These are phyloP conservation scores for Pantherophis alleghaniensis DNA, from an alignment of 2,797 vertebrate genomes.

Conservation along the genomic window DNA sequence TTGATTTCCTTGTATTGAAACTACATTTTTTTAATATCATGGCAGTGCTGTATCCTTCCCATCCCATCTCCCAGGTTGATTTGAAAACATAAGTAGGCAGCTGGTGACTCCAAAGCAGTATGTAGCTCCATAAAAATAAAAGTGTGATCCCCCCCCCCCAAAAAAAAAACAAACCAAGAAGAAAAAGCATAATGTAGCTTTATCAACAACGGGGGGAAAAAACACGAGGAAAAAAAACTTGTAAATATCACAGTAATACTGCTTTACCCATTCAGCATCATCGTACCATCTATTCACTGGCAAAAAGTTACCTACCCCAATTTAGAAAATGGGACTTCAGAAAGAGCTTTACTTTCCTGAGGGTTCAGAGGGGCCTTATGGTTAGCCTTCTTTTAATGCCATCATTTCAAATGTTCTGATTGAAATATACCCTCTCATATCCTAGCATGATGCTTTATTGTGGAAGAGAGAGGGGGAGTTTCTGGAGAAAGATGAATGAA, in stretches of 20 bases:
- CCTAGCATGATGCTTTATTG: not conserved
- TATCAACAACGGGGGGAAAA: not conserved
- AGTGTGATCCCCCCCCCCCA: not conserved
- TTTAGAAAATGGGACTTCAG: not conserved
- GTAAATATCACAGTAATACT: not conserved
- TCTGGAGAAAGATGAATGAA: not conserved
- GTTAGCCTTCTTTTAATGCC: not conserved
- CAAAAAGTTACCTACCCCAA: not conserved
- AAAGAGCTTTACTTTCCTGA: not conserved
- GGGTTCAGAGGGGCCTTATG: not conserved
- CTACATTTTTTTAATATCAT: not conserved
- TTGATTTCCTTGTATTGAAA: not conserved
- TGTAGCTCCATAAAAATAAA: not conserved
- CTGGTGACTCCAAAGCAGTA: not conserved
- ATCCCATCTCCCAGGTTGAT: not conserved
- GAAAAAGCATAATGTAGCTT: not conserved
- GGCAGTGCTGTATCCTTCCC: not conserved
- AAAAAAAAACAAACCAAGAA: not conserved
- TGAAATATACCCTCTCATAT: not conserved
- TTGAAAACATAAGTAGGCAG: not conserved
- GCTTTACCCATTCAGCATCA: not conserved
- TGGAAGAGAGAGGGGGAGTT: not conserved
- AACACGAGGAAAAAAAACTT: not conserved
- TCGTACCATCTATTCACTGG: not conserved
- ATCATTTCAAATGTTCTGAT: not conserved